Evolutionary conservation across 2,888 invertebrate species (phyloP), one percentile per base, ranked within the genome.

Genomic region (Lithodes maja): DNA sequence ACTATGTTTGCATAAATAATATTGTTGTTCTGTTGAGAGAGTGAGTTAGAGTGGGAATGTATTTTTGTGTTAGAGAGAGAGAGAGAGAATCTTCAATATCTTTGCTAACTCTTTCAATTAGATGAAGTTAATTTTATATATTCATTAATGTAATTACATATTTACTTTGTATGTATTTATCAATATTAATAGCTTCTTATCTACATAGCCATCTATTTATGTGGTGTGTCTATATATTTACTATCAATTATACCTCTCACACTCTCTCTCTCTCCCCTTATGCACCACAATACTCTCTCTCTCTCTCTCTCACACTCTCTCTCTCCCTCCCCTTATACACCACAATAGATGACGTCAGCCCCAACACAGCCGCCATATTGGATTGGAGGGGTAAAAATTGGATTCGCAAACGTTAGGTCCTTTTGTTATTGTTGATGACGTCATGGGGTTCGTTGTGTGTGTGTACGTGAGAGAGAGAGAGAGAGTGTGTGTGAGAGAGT

Each of bases 271-370:
- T n/a, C 33, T 74, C 17, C 17, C 3, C n/a, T 17, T 15, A 12
- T 15, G 7, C 3, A 12, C 5, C 9, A n/a, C 15, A 3, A 12
- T 17, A 3, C 53, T 53, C 15, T 53, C 52, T 53, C 53, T 78
- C 78, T 78, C 54, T 78, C 78, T 79, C 53, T 3, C 77, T 77
- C 77, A 49, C 52, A 49, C 77, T 77, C 77, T 77, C 77, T 33
- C 52, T 54, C 54, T 54, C 79, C 33, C 78, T 1, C 15, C 17
- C 71, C 2, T 17, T 71, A 12, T 71, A 17, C 5, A 74, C 7
- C 77, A 12, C 17, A 71, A n/a, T 17, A n/a, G n/a, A 17, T 71
- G 71, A 71, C 71, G 71, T 71, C 71, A 71, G 61, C 61, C 5
- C 61, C 12, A 71, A n/a, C 3, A 17, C 3, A 71, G 17, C 17